phyloP scores from a whole-genome alignment of 2,797 vertebrate species.

The Sebastiscus tertius region DNA sequence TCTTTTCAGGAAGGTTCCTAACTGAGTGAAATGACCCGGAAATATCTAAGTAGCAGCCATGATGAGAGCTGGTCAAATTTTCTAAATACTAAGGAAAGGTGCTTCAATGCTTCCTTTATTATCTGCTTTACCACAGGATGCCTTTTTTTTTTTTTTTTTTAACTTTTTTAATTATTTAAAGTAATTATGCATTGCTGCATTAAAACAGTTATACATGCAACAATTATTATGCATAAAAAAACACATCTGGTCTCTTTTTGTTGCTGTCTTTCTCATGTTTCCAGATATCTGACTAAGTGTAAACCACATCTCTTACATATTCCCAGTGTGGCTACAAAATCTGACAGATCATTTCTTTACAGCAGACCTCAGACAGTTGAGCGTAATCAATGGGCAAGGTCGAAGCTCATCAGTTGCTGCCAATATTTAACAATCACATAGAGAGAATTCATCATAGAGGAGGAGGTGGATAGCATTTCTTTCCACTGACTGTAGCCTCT shows the following conservation, averaged over 20 bases:
- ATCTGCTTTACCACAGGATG: not conserved
- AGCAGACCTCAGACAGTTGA: not conserved
- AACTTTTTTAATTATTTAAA: not conserved
- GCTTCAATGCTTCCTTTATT: not conserved
- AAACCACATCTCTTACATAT: not conserved
- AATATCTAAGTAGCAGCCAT: not conserved
- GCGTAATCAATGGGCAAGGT: not conserved
- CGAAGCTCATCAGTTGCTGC: not conserved
- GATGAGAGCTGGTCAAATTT: not conserved
- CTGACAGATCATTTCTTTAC: constrained; percentile 10
- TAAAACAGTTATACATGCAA: not conserved
- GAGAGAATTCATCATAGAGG: not conserved
- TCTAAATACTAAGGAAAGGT: not conserved
- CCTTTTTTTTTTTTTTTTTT: not conserved
- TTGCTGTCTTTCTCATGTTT: not conserved
- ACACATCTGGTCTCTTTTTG: not conserved
- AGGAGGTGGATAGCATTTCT: not conserved
- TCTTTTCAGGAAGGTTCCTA: not conserved
- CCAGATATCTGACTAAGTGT: not conserved
- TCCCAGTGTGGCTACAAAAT: not conserved
- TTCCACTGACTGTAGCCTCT: not conserved
- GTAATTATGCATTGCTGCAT: not conserved
- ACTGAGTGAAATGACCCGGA: not conserved
- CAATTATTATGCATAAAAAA: not conserved
- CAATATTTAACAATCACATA: not conserved